These are phyloP conservation scores for Sphenopsis melanotis DNA, from an alignment of 2,797 vertebrate genomes.

Conservation along the genomic window DNA sequence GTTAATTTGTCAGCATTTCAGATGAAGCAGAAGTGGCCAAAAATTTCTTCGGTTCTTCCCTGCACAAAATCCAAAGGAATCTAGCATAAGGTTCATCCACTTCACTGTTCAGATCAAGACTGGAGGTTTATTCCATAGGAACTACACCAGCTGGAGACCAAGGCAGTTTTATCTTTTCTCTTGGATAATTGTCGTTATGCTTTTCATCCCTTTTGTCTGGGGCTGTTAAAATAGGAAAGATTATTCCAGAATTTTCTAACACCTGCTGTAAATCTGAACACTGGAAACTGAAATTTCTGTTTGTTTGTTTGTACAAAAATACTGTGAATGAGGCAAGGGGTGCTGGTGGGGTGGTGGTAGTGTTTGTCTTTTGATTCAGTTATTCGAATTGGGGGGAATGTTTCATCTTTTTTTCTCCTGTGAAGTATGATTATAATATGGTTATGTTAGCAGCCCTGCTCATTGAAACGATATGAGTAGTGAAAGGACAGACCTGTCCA, in stretches of 20 bases:
- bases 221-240: not conserved
- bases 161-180: not conserved
- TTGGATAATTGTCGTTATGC: not conserved
- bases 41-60: not conserved
- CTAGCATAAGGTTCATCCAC: not conserved
- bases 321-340: not conserved
- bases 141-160: not conserved
- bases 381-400: not conserved
- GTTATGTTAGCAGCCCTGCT: not conserved
- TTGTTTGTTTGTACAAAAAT: not conserved
- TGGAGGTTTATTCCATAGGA: not conserved
- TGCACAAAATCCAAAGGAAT: not conserved
- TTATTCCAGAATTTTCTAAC: not conserved
- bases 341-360: fast-evolving
- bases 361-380: not conserved
- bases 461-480: fast-evolving
- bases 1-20: conserved; percentile 32
- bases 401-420: not conserved
- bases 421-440: not conserved
- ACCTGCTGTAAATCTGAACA: not conserved
- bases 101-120: not conserved
- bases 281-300: not conserved
- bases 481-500: not conserved
- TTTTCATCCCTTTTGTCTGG: not conserved
- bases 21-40: not conserved